Percentiles rank a stretch among this genome's conserved stretches.
phyloP scores from a whole-genome alignment of 1,140 invertebrate genomes.

The Hyphantria cunea region DNA sequence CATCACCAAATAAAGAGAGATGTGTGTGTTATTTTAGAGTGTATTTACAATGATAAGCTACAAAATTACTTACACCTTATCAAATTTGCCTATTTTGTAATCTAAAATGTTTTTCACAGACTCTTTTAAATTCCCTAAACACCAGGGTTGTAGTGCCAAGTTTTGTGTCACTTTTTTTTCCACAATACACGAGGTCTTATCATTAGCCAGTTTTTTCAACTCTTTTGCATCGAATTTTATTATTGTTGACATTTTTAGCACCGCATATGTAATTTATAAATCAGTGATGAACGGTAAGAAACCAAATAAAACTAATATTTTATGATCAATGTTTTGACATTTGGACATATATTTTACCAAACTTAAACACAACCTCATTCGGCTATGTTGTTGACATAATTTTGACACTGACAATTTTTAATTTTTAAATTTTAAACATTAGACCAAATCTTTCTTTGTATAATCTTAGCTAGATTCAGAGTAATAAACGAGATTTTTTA shows the following conservation, averaged over 20 bases:
- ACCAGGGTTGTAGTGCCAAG: conserved; percentile 83
- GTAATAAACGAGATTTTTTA: too few relatives aligned
- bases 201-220: conserved; percentile 69
- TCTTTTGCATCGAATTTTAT: conserved; percentile 78
- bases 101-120: conserved; percentile 81
- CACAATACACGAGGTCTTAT: conserved; percentile 83
- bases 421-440: too few relatives aligned
- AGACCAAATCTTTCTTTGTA: too few relatives aligned
- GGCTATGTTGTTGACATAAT: too few relatives aligned
- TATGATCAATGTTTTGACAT: conserved; percentile 6
- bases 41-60: too few relatives aligned
- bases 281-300: not conserved
- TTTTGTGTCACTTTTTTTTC: conserved; percentile 81
- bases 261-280: conserved; percentile 1
- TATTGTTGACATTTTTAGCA: conserved; percentile 66
- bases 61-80: conserved; percentile 71
- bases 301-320: conserved; percentile 9
- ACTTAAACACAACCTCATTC: not conserved
- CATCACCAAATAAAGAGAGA: too few relatives aligned
- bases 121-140: conserved; percentile 81
- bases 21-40: too few relatives aligned
- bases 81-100: conserved; percentile 81
- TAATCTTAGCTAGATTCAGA: too few relatives aligned
- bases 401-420: too few relatives aligned
- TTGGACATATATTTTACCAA: not conserved